Evolutionary conservation across 2,113 vertebrate species (phyloP).

Genomic region (Eptatretus burgeri): DNA sequence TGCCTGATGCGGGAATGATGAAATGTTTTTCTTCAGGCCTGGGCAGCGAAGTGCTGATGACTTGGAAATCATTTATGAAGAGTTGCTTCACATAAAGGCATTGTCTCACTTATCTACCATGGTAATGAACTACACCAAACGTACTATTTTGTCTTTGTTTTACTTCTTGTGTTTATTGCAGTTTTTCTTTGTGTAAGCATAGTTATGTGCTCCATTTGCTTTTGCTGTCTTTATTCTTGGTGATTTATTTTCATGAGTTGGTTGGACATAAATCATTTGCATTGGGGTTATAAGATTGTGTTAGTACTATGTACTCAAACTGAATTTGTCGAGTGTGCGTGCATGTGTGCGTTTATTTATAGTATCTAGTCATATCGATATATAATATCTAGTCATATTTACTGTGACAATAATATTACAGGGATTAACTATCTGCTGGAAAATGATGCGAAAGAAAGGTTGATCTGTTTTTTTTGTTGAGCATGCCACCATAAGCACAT

Average conservation of each 20-base stretch:
- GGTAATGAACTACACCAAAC: constrained; percentile 20
- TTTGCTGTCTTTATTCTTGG: not conserved
- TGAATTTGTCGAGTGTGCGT: too few relatives aligned
- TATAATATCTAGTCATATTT: too few relatives aligned
- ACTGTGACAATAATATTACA: too few relatives aligned
- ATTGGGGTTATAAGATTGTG: not conserved
- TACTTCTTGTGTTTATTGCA: not conserved
- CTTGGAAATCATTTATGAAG: constrained; percentile 85
- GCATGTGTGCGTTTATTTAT: too few relatives aligned
- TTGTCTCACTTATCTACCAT: constrained; percentile 87
- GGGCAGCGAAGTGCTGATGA: constrained; percentile 64
- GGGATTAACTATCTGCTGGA: too few relatives aligned
- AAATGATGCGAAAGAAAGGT: too few relatives aligned
- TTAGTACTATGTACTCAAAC: too few relatives aligned
- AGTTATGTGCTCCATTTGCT: not conserved
- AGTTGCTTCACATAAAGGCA: constrained; percentile 85
- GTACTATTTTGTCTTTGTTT: not conserved
- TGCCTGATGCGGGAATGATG: not conserved
- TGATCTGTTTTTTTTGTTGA: too few relatives aligned
- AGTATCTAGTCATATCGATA: too few relatives aligned
- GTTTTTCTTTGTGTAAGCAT: not conserved
- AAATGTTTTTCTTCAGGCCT: constrained; percentile 24
- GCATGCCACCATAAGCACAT: too few relatives aligned
- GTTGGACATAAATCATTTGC: not conserved
- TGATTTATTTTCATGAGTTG: not conserved